Evolutionary conservation across 1,140 invertebrate genomes (phyloP).

Genomic region (Cryptotermes secundus): DNA sequence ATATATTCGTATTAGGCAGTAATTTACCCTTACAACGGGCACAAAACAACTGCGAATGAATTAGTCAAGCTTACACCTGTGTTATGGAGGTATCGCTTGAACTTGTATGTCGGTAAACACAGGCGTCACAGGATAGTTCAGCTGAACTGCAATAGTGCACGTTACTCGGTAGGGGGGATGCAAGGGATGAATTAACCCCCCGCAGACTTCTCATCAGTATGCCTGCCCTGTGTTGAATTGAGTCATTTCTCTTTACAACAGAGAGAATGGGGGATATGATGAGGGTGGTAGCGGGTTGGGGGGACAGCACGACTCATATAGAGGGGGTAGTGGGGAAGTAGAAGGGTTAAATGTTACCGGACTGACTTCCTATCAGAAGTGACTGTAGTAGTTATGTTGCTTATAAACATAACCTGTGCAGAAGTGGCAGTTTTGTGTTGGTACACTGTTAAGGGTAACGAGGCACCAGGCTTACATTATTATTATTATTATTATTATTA

Average conservation of each 20-base stretch:
- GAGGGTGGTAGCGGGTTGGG: background rate
- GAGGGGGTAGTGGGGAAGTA: background rate
- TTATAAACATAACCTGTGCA: background rate
- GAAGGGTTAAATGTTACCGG: conserved; percentile 1
- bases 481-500: no score
- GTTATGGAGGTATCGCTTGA: no score
- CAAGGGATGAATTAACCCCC: background rate
- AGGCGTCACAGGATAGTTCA: background rate
- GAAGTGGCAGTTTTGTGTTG: no score
- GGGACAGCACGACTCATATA: background rate
- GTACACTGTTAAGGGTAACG: no score
- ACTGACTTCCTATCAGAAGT: background rate
- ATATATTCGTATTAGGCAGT: no score
- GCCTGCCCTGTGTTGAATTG: background rate
- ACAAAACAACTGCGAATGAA: no score
- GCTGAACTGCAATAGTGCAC: background rate
- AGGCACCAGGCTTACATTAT: no score
- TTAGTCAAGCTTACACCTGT: no score
- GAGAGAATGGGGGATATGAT: background rate
- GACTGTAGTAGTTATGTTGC: background rate
- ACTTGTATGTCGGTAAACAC: no score
- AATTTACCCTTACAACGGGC: no score
- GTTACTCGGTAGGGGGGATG: background rate
- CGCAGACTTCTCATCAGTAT: background rate
- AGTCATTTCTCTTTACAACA: background rate